phyloP scores from a whole-genome alignment of 2,113 vertebrate species.

The Scortum barcoo region DNA sequence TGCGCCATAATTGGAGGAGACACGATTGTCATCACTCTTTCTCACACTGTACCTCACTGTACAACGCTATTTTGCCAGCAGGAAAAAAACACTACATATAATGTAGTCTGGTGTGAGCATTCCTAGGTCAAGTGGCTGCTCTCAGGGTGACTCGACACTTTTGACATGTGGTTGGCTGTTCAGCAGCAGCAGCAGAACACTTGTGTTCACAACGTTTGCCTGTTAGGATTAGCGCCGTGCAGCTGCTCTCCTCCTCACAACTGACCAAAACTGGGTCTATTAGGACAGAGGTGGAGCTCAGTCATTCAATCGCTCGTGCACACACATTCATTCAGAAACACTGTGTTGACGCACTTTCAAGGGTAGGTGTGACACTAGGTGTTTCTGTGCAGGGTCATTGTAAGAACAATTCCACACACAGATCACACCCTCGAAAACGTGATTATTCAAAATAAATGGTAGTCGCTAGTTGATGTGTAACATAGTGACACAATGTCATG shows the following conservation, averaged over 20 bases:
- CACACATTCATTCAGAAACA: neutral
- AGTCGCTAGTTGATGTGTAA: neutral
- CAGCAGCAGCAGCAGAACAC: constrained; percentile 43
- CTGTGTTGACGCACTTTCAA: neutral
- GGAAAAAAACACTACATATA: neutral
- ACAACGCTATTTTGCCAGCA: neutral
- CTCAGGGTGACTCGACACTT: constrained; percentile 69
- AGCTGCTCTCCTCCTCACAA: constrained; percentile 74
- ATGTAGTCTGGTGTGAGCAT: constrained; percentile 32
- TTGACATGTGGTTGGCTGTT: constrained; percentile 58
- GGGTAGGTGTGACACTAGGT: neutral
- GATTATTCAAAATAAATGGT: neutral
- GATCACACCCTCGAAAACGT: neutral
- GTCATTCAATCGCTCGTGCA: neutral
- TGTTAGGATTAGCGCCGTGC: constrained; percentile 70
- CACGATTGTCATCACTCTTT: neutral
- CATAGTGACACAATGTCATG: neutral
- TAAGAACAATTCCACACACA: neutral
- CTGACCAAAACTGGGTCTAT: constrained; percentile 52
- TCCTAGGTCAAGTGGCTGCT: constrained; percentile 55
- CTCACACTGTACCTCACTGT: neutral
- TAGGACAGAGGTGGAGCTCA: constrained; percentile 31
- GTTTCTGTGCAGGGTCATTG: neutral
- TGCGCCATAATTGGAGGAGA: neutral
- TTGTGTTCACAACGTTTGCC: constrained; percentile 66